Percentiles rank a stretch among this genome's conserved stretches.
phyloP scores from a whole-genome alignment of 2,888 invertebrate species.

The Polietes domitor region DNA sequence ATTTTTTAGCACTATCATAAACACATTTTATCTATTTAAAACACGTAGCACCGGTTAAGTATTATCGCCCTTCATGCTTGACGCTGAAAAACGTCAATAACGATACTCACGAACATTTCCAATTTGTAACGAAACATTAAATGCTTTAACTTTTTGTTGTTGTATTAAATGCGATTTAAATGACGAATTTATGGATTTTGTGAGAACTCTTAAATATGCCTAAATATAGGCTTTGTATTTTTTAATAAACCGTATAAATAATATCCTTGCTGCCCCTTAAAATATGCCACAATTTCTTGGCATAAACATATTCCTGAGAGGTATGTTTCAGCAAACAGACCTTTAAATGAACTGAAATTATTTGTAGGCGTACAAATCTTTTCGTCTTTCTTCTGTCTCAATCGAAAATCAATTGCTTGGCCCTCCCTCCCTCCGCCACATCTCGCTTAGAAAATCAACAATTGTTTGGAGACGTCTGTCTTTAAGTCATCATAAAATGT shows the following conservation, averaged over 20 bases:
- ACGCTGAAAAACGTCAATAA: neutral
- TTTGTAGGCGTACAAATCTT: slow-evolving; percentile 19
- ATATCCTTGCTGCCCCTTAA: neutral
- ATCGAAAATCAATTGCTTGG: slow-evolving; percentile 25
- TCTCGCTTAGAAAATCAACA: neutral
- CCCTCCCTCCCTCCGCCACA: neutral
- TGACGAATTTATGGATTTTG: neutral
- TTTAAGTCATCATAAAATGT: slow-evolving; percentile 16
- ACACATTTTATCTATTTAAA: slow-evolving; percentile 21
- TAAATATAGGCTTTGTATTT: neutral
- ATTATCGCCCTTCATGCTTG: slow-evolving; percentile 26
- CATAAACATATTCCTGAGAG: neutral
- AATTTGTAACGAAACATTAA: slow-evolving; percentile 4
- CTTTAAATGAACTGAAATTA: neutral
- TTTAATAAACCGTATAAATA: neutral
- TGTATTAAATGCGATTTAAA: neutral
- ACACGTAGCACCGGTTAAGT: slow-evolving; percentile 26
- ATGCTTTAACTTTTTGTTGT: neutral
- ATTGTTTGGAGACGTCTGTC: slow-evolving; percentile 8
- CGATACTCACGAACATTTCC: neutral
- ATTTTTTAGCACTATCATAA: too few species aligned
- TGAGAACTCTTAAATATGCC: neutral
- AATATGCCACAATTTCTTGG: slow-evolving; percentile 5
- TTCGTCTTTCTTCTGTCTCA: neutral
- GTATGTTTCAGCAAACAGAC: too few species aligned